Evolutionary conservation across 2,888 invertebrate species (phyloP), one percentile per base, ranked within the genome.

Genomic region (Eledona agricola): DNA sequence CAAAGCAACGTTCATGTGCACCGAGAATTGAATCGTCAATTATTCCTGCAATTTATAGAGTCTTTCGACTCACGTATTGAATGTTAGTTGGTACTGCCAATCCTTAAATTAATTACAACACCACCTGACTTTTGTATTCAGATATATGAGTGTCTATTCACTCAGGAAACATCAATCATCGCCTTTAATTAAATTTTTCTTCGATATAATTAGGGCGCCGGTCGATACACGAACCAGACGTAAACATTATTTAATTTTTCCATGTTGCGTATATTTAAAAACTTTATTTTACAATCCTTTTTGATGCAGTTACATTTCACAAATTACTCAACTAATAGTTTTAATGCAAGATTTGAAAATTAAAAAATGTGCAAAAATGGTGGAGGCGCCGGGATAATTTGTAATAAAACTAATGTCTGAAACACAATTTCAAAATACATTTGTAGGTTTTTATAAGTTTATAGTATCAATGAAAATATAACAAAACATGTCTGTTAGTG

Each of bases 31-130:
- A 26, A 40, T 40, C 40, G 43, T 43, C 43, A 32, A 43, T 43
- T 43, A 43, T 43, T 43, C 23, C 13, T 43, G 31, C 29, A 42
- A 42, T 42, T 31, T 42, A 23, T 38, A 42, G 38, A 38, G 25
- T 23, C 37, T 13, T 22, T 28, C 40, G 28, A 23, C 31, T 13
- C 23, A 29, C 15, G 15, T 23, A 43, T 32, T 22, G 31, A 43
- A 31, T 22, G 31, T 49, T 49, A 29, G 20, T 12, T 31, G 16
- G 38, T 29, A 49, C 29, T 31, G 23, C 47, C 47, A 49, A 37
- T 49, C 38, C 20, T 26, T 11, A 6, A 38, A 49, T 49, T 49
- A 49, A 49, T 38, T 49, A 49, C 19, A 7, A 29, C 9, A 37
- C 22, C 9, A 15, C 20, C 26, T 11, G 5, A 28, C 17, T 47